phyloP scores from a whole-genome alignment of 2,888 invertebrate genomes.

The Lutraria lutraria region DNA sequence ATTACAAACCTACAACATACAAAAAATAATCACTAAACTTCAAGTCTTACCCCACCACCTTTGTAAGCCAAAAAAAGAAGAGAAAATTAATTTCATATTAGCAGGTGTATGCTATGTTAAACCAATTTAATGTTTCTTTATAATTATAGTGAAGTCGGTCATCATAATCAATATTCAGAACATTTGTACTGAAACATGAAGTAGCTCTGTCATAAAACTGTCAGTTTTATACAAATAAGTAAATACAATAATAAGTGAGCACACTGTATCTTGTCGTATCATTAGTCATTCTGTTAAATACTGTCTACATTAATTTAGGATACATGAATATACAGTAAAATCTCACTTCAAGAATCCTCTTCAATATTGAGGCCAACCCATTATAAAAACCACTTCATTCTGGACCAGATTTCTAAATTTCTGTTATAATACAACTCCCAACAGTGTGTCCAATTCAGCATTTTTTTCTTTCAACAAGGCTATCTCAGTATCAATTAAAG shows the following conservation, averaged over 20 bases:
- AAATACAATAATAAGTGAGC: neutral
- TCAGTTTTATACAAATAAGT: neutral
- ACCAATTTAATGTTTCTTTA: neutral
- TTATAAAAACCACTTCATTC: no score
- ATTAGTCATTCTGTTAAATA: neutral
- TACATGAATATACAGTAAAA: neutral
- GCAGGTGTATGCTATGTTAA: neutral
- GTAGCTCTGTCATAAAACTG: neutral
- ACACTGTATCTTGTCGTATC: neutral
- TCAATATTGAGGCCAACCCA: no score
- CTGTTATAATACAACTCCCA: no score
- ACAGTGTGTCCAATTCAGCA: no score
- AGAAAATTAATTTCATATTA: neutral
- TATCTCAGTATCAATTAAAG: no score
- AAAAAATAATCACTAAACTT: conserved; percentile 16
- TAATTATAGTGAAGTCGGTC: neutral
- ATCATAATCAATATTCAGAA: neutral
- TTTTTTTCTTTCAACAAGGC: no score
- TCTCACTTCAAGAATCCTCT: no score
- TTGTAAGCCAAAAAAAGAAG: neutral
- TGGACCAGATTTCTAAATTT: no score
- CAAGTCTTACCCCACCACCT: neutral
- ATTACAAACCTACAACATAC: conserved; percentile 30
- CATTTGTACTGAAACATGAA: neutral
- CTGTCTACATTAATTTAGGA: neutral